Conservation (phyloP, 2,113 vertebrate species). For the Myiagra hebetior region DNA sequence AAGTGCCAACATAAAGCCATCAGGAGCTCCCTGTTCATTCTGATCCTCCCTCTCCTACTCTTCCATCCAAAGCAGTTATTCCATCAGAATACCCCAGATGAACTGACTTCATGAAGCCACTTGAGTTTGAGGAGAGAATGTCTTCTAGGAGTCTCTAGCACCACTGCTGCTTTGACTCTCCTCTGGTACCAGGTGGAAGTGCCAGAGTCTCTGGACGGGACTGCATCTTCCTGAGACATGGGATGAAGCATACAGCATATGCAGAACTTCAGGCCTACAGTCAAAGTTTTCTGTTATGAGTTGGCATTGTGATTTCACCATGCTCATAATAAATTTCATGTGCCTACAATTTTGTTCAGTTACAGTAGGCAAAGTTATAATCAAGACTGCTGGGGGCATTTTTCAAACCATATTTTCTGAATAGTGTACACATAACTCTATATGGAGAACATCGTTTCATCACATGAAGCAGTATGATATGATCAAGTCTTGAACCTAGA, state of each 20-base stretch:
- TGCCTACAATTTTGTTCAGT: background rate
- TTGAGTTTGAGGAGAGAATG: background rate
- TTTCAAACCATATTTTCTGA: background rate
- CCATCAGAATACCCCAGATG: background rate
- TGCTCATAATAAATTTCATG: background rate
- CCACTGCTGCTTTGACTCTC: background rate
- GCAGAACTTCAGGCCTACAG: background rate
- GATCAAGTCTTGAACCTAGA: background rate
- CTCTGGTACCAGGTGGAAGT: background rate
- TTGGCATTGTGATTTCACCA: background rate
- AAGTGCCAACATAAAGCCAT: background rate
- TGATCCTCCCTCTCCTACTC: background rate
- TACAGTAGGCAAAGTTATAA: background rate
- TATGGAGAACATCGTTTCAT: background rate
- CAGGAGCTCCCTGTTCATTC: background rate
- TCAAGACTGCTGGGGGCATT: background rate
- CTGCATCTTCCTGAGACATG: background rate
- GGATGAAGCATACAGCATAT: background rate
- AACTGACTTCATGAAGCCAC: background rate
- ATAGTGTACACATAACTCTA: background rate
- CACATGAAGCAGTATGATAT: background rate
- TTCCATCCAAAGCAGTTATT: background rate
- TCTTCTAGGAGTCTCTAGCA: background rate
- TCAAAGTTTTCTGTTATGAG: background rate
- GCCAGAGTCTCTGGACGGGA: background rate